Evolutionary conservation across 2,797 vertebrate species (phyloP).

Genomic region (Arnoldichthys spilopterus): DNA sequence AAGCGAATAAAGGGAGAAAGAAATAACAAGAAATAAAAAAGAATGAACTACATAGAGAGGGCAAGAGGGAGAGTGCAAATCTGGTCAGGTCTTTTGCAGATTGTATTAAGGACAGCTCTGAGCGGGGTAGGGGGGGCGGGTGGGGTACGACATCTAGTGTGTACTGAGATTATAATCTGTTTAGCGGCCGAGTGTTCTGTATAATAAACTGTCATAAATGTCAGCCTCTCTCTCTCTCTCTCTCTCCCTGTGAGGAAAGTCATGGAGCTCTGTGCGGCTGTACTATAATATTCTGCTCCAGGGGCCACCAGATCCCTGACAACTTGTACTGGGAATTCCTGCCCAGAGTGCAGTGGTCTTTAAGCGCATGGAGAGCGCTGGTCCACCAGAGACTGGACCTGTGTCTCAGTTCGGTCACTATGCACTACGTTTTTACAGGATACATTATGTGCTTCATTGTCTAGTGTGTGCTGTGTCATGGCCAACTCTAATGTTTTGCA

Average conservation of each 20-base stretch:
- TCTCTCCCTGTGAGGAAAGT: conserved; percentile 35
- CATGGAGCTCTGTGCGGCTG: conserved; percentile 1
- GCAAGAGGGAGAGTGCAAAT: conserved; percentile 1
- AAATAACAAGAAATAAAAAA: not conserved
- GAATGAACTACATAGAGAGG: not conserved
- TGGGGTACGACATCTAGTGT: conserved; percentile 53
- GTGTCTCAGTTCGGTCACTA: not conserved
- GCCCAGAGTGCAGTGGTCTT: conserved; percentile 8
- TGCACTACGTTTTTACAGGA: not conserved
- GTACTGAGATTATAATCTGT: conserved; percentile 68
- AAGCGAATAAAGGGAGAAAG: not conserved
- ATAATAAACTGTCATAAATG: conserved; percentile 74
- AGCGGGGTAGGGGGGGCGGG: conserved; percentile 34
- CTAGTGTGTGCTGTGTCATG: not conserved
- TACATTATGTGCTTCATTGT: not conserved
- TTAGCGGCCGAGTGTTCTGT: conserved; percentile 65
- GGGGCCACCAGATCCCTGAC: conserved; percentile 17
- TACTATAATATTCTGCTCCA: conserved; percentile 31
- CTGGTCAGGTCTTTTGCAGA: conserved; percentile 12
- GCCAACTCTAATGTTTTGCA: not conserved
- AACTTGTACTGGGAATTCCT: conserved; percentile 14
- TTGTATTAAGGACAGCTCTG: conserved; percentile 24
- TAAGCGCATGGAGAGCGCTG: not conserved
- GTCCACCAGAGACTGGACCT: conserved; percentile 16
- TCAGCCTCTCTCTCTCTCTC: conserved; percentile 54